Evolutionary conservation across 2,113 vertebrate genomes (phyloP), one percentile per base, ranked within the genome.

Genomic region (Gadus macrocephalus): DNA sequence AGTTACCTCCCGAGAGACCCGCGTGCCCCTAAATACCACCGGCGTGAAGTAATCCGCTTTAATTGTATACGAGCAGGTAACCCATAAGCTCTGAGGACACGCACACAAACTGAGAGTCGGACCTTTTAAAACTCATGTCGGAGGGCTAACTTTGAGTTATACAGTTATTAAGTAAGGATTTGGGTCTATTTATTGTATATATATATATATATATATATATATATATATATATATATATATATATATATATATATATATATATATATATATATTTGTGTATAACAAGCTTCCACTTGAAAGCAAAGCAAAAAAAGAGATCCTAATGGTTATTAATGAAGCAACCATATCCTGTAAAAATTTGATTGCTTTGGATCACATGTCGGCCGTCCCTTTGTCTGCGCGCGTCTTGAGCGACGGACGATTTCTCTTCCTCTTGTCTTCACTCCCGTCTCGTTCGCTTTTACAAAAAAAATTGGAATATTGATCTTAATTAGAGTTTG

Each of bases 401-500:
- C 17, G 63, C 78, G 83, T 87, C 83, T 82, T 65, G 49, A 73
- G 53, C 79, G 79, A 86, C 79, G 67, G 84, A 88, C 80, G 81
- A 87, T 85, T 88, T 74, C 86, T 90, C 84, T 82, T 75, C 76
- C 60, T 70, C 67, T 49, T 20, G 75, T 80, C 82, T 85, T 76
- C 81, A 38, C 84, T 77, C 83, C 12, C 74, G 78, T 83, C 88
- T 83, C 38, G 20, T 70, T 76, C 83, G 78, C 84, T 89, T 90
- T 91, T 90, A 91, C 87, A 89, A 93, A 92, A 89, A 92, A 89
- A 90, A 91, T 89, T 89, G 90, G 92, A 92, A 92, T 92, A 93
- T 92, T 92, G 91, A 92, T 92, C 91, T 93, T 93, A 93, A 93
- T 93, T 93, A 92, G 87, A 91, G 87, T 90, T 86, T 92, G 91